Evolutionary conservation across 2,113 vertebrate genomes (phyloP).

Genomic region (Columba livia): DNA sequence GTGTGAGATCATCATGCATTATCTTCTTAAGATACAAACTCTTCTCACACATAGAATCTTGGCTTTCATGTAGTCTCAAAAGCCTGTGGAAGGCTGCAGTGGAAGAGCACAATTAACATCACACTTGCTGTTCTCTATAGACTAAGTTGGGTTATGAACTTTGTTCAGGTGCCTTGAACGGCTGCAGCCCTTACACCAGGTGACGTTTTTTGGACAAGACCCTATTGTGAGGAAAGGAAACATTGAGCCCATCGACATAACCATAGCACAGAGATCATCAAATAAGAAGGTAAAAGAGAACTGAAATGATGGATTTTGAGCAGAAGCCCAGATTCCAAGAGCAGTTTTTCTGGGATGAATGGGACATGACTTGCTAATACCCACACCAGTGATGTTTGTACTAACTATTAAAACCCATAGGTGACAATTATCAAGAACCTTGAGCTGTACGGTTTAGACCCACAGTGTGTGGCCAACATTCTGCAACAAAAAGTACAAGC

Average conservation of each 20-base stretch:
- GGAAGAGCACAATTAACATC: neutral
- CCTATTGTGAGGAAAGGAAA: conserved; percentile 88
- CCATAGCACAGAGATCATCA: conserved; percentile 85
- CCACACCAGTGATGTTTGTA: neutral
- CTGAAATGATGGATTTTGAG: rapidly evolving
- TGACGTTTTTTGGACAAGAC: conserved; percentile 84
- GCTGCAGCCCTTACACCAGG: conserved; percentile 87
- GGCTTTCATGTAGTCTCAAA: neutral
- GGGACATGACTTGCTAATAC: neutral
- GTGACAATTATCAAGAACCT: conserved; percentile 94
- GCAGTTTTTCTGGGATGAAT: neutral
- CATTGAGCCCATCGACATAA: conserved; percentile 86
- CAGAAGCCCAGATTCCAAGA: neutral
- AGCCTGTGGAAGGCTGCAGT: neutral
- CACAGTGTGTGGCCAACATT: conserved; percentile 77
- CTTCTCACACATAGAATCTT: neutral
- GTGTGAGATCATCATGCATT: neutral
- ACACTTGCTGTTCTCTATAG: neutral
- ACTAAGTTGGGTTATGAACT: neutral
- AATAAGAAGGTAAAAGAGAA: conserved; percentile 90
- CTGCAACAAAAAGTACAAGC: conserved; percentile 92
- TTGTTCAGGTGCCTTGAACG: conserved; percentile 83
- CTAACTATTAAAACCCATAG: conserved; percentile 53
- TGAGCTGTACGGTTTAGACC: conserved; percentile 90
- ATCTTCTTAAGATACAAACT: neutral